These are phyloP conservation scores for Eumacrocentrus americanus DNA, from an alignment of 2,888 invertebrate species.

Conservation along the genomic window DNA sequence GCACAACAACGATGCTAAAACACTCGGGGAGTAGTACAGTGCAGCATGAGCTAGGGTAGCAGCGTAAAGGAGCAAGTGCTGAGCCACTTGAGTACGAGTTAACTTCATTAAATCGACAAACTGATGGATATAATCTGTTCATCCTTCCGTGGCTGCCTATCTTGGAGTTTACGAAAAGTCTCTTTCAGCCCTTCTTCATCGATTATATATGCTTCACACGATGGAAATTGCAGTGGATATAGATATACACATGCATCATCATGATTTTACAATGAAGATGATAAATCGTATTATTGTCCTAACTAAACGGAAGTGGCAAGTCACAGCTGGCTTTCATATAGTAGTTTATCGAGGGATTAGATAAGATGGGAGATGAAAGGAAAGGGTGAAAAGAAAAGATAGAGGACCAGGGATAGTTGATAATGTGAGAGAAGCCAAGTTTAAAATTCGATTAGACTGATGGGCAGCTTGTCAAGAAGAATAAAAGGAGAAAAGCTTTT, in stretches of 20 bases:
- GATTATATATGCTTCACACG: not conserved
- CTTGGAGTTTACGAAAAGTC: slow-evolving; percentile 14
- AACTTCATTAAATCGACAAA: slow-evolving; percentile 41
- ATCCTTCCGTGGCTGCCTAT: not conserved
- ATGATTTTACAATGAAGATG: not conserved
- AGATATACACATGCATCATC: not conserved
- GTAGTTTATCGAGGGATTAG: not conserved
- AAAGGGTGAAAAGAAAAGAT: not conserved
- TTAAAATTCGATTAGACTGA: slow-evolving; percentile 5
- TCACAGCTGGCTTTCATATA: not conserved
- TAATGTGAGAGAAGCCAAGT: not conserved
- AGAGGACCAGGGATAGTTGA: not conserved
- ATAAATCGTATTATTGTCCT: not conserved
- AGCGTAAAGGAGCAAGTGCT: slow-evolving; percentile 13
- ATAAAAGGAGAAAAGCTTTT: no score
- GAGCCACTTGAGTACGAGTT: slow-evolving; percentile 37
- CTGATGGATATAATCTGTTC: slow-evolving; percentile 20
- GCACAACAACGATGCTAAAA: slow-evolving; percentile 4
- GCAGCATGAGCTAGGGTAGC: not conserved
- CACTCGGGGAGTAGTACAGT: not conserved
- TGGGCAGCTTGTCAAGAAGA: slow-evolving; percentile 3
- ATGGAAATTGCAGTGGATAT: not conserved
- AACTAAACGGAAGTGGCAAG: not conserved
- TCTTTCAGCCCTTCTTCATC: not conserved
- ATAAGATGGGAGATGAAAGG: not conserved